A percentile compares a stretch with the other conserved stretches of the same genome.
Conservation (phyloP, 2,888 invertebrate species). For the Hyles lineata region DNA sequence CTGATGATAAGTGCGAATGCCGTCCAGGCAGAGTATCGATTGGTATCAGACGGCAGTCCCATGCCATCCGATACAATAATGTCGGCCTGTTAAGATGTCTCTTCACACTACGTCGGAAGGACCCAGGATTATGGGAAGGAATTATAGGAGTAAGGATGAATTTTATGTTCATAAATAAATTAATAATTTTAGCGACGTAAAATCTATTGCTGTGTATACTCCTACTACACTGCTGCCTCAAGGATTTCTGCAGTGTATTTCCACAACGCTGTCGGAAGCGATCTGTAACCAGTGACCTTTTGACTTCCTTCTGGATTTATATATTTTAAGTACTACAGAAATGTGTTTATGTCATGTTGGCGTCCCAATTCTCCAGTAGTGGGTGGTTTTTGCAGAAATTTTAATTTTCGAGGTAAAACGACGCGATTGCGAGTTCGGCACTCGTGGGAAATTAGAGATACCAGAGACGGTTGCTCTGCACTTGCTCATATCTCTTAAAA, state of each 20-base stretch:
- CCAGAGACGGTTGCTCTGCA: neutral
- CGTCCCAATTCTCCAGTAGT: neutral
- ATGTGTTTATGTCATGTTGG: neutral
- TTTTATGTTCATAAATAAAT: neutral
- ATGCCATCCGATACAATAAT: too few relatives aligned
- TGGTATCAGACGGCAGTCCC: too few relatives aligned
- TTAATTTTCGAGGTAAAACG: slow-evolving; percentile 1
- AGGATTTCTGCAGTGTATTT: too few relatives aligned
- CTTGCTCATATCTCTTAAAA: neutral
- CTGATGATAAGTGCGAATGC: too few relatives aligned
- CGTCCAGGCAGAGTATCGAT: too few relatives aligned
- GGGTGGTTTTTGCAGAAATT: slow-evolving; percentile 4
- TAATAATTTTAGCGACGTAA: neutral
- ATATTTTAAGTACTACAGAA: neutral
- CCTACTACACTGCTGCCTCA: too few relatives aligned
- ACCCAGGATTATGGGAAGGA: too few relatives aligned
- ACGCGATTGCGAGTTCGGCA: neutral
- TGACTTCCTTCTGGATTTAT: too few relatives aligned
- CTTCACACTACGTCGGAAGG: too few relatives aligned
- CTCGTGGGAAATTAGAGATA: slow-evolving; percentile 39
- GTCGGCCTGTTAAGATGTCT: too few relatives aligned
- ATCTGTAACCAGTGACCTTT: too few relatives aligned
- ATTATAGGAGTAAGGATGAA: neutral
- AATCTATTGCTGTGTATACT: neutral
- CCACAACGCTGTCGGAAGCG: too few relatives aligned